phyloP scores from a whole-genome alignment of 2,113 vertebrate genomes.

The Ciconia maguari region DNA sequence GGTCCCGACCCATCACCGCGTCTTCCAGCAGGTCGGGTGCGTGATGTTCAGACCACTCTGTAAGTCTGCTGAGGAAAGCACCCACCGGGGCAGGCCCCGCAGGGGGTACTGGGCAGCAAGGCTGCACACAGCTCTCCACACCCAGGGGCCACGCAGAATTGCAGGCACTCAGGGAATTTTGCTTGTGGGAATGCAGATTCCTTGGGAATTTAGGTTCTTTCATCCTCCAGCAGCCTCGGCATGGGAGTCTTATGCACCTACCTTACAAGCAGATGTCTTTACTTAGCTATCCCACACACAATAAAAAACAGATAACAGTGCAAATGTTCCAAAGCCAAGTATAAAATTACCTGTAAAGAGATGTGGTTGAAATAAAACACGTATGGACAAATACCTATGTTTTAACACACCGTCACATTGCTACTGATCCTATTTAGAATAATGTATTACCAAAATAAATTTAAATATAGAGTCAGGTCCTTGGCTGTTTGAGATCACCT shows the following conservation, averaged over 20 bases:
- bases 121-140: not conserved
- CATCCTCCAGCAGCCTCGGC: not conserved
- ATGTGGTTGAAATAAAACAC: not conserved
- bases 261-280: not conserved
- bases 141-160: not conserved
- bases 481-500: not conserved
- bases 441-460: not conserved
- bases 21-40: rapidly evolving
- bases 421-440: not conserved
- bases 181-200: not conserved
- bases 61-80: not conserved
- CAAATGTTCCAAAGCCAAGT: not conserved
- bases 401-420: not conserved
- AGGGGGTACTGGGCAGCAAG: not conserved
- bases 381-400: not conserved
- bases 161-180: not conserved
- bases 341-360: not conserved
- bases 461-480: not conserved
- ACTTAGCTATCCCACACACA: not conserved
- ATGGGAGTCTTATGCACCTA: not conserved
- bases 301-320: not conserved
- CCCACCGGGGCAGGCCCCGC: rapidly evolving
- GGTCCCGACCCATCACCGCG: not conserved
- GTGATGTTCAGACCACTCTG: not conserved
- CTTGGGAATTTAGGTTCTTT: not conserved